phyloP scores from a whole-genome alignment of 1,140 invertebrate species.

The Carcinoscorpius rotundicauda region DNA sequence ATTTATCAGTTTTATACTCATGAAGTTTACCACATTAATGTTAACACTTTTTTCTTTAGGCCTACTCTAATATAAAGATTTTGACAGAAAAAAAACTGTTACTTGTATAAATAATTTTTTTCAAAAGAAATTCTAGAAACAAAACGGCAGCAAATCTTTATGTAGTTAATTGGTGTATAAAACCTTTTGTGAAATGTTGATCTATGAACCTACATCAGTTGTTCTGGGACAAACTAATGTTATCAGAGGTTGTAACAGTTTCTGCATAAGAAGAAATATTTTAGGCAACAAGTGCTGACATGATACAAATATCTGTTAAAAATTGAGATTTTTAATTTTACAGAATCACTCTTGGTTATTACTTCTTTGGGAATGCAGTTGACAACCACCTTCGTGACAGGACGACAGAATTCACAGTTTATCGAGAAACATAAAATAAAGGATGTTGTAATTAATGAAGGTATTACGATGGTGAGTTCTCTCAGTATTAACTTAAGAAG shows the following conservation, averaged over 20 bases:
- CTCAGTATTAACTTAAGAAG: background rate
- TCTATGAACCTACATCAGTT: too few relatives aligned
- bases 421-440: conserved; percentile 8
- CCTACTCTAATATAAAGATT: too few relatives aligned
- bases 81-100: too few relatives aligned
- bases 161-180: too few relatives aligned
- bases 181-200: too few relatives aligned
- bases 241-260: background rate
- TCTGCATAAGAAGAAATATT: background rate
- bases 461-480: conserved; percentile 13
- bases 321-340: background rate
- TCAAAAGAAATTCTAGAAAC: too few relatives aligned
- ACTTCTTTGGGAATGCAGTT: conserved; percentile 16
- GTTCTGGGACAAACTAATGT: background rate
- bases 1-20: too few relatives aligned
- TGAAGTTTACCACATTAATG: too few relatives aligned
- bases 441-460: conserved; percentile 20
- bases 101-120: too few relatives aligned
- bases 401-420: conserved; percentile 15
- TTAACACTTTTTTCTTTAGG: too few relatives aligned
- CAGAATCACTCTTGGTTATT: conserved; percentile 18
- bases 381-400: conserved; percentile 19
- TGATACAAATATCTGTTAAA: background rate
- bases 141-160: too few relatives aligned
- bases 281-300: background rate